phyloP scores from a whole-genome alignment of 2,113 vertebrate genomes.

The Orthochromis indermauri region DNA sequence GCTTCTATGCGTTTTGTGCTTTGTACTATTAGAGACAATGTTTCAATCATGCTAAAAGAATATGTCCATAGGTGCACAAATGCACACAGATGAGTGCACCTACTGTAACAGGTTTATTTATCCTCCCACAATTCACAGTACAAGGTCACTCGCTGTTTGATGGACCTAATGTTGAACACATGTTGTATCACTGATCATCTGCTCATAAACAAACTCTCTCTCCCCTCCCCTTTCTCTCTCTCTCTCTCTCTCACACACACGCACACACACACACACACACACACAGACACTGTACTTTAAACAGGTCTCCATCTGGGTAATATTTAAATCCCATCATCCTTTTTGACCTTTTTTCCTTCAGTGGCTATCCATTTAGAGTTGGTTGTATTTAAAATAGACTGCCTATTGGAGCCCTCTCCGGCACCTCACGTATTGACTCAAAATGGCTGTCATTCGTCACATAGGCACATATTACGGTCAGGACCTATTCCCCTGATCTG shows the following conservation, averaged over 20 bases:
- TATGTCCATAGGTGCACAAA: not conserved
- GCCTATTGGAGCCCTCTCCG: not conserved
- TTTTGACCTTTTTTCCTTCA: not conserved
- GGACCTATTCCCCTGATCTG: not conserved
- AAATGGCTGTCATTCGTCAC: not conserved
- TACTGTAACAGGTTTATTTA: not conserved
- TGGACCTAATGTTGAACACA: not conserved
- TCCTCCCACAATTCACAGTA: not conserved
- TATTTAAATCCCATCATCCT: not conserved
- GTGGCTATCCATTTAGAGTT: not conserved
- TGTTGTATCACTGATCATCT: not conserved
- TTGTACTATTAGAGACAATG: not conserved
- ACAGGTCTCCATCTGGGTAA: not conserved
- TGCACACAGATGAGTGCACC: not conserved
- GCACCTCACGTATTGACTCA: not conserved
- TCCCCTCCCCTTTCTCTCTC: fast-evolving
- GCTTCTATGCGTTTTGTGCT: not conserved
- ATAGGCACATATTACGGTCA: not conserved
- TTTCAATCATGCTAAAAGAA: not conserved
- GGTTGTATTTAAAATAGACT: not conserved
- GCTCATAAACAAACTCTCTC: not conserved
- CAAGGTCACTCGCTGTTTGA: not conserved
- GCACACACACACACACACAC: not conserved
- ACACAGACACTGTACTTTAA: not conserved
- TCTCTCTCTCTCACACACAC: not conserved